Evolutionary conservation across 1,140 invertebrate genomes (phyloP), one percentile per base, ranked within the genome.

Genomic region (Parapsyche elsis): DNA sequence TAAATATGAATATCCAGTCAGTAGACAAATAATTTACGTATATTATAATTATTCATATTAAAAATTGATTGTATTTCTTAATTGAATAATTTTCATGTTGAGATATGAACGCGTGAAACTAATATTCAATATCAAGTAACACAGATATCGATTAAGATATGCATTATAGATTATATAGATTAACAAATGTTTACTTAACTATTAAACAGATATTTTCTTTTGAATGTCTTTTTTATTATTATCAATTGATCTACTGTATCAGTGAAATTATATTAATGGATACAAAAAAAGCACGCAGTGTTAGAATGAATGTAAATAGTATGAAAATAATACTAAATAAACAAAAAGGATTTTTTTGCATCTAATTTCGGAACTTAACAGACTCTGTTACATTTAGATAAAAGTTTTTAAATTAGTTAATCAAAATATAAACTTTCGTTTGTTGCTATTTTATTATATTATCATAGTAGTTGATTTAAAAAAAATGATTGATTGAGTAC

Each of bases 281-380:
- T 24, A 67, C 21, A 23, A 21, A 67, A 67, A 1, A 44, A 77
- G 75, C 75, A 77, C 75, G 75, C 59, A 59, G 75, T 77, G 75
- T 75, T 75, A 75, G 73, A 77, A 64, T 77, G 75, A 59, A 77
- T 77, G 75, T 77, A 77, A 44, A 77, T 67, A 77, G 57, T 44
- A 77, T 64, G 53, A 59, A 75, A 76, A 76, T 46, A 46, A n/a
- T 44, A 76, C 30, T 12, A 76, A 73, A n/a, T 45, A 73, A n/a
- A 76, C 10, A 61, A n/a, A 67, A 24, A 26, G 21, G 24, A 67
- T 26, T 67, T 67, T 67, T n/a, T 26, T 67, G 64, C 64, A 67
- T 67, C 21, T 26, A 59, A 12, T 77, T 77, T 77, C 64, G 75
- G 44, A n/a, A 57, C 75, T 77, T 77, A 26, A 12, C 30, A 64